Percentiles rank a stretch among this genome's conserved stretches.
Conservation (phyloP, 2,797 vertebrate genomes). For the Sebastes alutus region DNA sequence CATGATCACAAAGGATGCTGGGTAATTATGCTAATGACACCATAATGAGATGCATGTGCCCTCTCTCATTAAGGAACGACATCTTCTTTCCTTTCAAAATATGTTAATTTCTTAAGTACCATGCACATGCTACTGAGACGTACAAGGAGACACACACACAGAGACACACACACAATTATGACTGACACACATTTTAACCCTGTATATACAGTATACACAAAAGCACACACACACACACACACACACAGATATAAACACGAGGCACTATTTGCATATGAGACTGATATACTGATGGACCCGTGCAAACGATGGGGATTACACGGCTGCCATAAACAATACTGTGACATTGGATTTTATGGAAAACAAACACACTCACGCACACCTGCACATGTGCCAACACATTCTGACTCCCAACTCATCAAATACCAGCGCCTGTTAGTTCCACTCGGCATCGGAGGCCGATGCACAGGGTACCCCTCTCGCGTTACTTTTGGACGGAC, state of each 20-base stretch:
- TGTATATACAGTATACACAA: neutral
- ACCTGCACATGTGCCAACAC: neutral
- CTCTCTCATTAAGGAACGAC: constrained; percentile 75
- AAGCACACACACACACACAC: neutral
- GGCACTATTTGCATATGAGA: constrained; percentile 19
- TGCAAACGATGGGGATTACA: constrained; percentile 19
- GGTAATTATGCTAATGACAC: constrained; percentile 80
- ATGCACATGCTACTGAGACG: constrained; percentile 6
- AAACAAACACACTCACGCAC: constrained; percentile 10
- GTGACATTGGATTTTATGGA: constrained; percentile 25
- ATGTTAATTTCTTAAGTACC: constrained; percentile 71
- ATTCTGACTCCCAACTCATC: too few species aligned
- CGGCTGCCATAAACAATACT: constrained; percentile 24
- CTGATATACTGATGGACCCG: constrained; percentile 14
- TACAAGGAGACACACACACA: neutral
- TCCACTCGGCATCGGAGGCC: too few species aligned
- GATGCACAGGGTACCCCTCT: too few species aligned
- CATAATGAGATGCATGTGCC: constrained; percentile 79
- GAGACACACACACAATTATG: neutral
- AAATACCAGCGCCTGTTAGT: too few species aligned
- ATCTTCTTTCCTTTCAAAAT: constrained; percentile 70
- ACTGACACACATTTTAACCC: constrained; percentile 4
- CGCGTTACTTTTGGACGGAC: too few species aligned
- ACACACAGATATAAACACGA: neutral
- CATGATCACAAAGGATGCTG: constrained; percentile 78